phyloP scores from a whole-genome alignment of 2,113 vertebrate genomes.

The Aegypius monachus region DNA sequence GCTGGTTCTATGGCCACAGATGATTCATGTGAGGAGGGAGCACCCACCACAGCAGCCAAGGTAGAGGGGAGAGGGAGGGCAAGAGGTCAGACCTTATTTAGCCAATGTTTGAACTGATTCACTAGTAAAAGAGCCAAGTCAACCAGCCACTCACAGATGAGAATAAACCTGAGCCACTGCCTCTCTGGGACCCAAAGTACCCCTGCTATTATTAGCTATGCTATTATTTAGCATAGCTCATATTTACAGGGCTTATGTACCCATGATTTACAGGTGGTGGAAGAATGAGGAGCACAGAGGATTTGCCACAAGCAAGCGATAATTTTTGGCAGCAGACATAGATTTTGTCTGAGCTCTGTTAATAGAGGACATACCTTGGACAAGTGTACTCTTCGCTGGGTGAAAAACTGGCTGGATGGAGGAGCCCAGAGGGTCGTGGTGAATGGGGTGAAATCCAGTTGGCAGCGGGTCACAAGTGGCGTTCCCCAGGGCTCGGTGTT shows the following conservation, averaged over 20 bases:
- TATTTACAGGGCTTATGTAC: neutral
- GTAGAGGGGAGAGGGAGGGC: neutral
- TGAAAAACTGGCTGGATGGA: no score
- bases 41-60: rapidly evolving
- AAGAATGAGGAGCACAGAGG: neutral
- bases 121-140: neutral
- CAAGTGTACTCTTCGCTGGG: no score
- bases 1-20: neutral
- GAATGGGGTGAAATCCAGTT: no score
- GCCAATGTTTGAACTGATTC: neutral
- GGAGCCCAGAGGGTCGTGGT: no score
- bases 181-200: neutral
- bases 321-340: neutral
- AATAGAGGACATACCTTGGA: neutral
- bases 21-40: neutral
- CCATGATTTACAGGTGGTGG: neutral
- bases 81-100: neutral
- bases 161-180: neutral
- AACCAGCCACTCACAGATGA: neutral
- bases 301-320: neutral
- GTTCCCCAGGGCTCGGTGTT: no score
- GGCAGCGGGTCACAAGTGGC: no score
- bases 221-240: neutral
- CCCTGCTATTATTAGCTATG: neutral
- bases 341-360: neutral